Conservation (phyloP, 37 sponge, comb jelly and placozoan genomes). For the Bolinopsis microptera region DNA sequence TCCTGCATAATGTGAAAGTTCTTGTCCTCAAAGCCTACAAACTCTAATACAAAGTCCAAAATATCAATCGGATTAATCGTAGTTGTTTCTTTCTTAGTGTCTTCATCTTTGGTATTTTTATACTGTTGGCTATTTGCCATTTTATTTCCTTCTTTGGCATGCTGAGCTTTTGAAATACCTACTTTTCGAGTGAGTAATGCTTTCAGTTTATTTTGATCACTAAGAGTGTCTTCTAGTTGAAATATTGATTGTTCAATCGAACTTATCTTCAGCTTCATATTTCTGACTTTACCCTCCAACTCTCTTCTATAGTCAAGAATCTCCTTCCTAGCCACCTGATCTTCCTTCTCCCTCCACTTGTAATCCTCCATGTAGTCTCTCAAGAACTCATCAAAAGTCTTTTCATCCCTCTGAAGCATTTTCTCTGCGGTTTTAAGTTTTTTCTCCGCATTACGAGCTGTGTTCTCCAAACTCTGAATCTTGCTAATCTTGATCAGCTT, state of each 20-base stretch:
- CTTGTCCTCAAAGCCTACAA: background rate
- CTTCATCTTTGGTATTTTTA: too few relatives aligned
- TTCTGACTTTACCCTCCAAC: background rate
- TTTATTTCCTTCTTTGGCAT: too few relatives aligned
- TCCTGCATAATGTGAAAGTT: background rate
- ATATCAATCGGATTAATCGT: background rate
- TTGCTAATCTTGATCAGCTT: background rate
- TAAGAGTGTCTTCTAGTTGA: background rate
- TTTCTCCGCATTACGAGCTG: background rate
- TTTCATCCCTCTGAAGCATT: background rate
- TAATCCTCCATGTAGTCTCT: background rate
- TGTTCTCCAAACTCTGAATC: background rate
- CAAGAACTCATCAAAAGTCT: background rate
- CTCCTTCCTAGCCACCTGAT: background rate
- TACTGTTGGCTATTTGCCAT: too few relatives aligned
- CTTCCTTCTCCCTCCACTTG: background rate
- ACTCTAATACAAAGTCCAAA: background rate
- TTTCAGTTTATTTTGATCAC: background rate
- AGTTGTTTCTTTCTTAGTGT: background rate
- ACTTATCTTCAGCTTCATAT: background rate
- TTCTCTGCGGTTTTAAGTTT: background rate
- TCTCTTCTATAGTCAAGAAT: background rate
- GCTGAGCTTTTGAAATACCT: too few relatives aligned
- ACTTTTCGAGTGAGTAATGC: background rate
- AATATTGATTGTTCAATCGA: background rate